Evolutionary conservation across 1,140 invertebrate species (phyloP).

Genomic region (Tigriopus japonicus): DNA sequence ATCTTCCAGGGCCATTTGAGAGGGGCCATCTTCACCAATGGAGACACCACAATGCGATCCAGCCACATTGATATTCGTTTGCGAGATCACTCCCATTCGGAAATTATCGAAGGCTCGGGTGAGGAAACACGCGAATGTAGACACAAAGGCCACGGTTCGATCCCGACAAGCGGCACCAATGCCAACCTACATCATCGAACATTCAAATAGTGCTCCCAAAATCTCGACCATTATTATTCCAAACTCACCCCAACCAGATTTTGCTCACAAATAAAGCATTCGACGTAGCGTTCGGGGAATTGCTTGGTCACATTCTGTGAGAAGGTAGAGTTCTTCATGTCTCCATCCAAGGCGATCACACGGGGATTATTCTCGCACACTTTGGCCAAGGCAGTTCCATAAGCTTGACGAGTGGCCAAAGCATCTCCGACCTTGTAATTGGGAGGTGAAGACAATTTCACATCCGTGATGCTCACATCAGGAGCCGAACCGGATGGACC

Average conservation of each 20-base stretch:
- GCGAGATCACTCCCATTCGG: conserved; percentile 96
- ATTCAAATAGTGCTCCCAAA: too few relatives aligned
- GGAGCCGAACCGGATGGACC: conserved; percentile 45
- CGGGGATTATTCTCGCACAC: conserved; percentile 55
- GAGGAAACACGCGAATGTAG: conserved; percentile 95
- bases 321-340: conserved; percentile 97
- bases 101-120: conserved; percentile 45
- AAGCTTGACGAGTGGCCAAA: conserved; percentile 81
- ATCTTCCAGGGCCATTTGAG: conserved; percentile 98
- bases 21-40: conserved; percentile 93
- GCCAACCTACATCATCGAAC: conserved; percentile 27
- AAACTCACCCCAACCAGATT: conserved; percentile 69
- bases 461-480: conserved; percentile 45
- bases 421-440: conserved; percentile 54
- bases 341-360: conserved; percentile 80
- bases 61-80: conserved; percentile 89
- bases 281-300: conserved; percentile 49
- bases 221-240: too few relatives aligned
- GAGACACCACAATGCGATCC: conserved; percentile 30
- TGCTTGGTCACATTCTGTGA: conserved; percentile 73
- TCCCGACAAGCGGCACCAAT: conserved; percentile 77
- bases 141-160: conserved; percentile 73
- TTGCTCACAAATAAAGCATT: conserved; percentile 98
- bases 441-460: conserved; percentile 63
- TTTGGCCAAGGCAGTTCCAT: conserved; percentile 81